A percentile compares a stretch with the other conserved stretches of the same genome.
Conservation (phyloP, 2,797 vertebrate genomes). For the Odontamblyopus lacepedii region DNA sequence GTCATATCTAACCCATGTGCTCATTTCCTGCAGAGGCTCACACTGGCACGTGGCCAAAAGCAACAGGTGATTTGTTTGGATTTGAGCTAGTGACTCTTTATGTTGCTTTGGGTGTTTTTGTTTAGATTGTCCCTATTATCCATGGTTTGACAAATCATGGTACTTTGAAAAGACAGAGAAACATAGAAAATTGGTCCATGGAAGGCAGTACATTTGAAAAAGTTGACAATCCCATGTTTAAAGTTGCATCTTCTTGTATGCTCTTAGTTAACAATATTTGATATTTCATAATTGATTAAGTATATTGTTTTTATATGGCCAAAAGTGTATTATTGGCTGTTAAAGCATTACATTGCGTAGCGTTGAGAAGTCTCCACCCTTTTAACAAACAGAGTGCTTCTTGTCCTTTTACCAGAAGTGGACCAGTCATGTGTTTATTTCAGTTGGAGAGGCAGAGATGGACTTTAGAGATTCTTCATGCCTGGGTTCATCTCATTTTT, state of each 20-base stretch:
- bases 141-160: conserved; percentile 31
- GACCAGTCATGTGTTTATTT: conserved; percentile 35
- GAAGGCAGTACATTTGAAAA: conserved; percentile 80
- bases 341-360: conserved; percentile 33
- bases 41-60: conserved; percentile 82
- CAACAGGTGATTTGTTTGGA: conserved; percentile 90
- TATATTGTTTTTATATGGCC: conserved; percentile 2
- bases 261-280: background rate
- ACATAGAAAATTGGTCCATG: conserved; percentile 85
- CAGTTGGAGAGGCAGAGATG: conserved; percentile 24
- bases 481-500: background rate
- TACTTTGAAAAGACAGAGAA: conserved; percentile 58
- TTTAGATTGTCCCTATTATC: conserved; percentile 34
- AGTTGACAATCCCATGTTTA: conserved; percentile 71
- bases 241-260: background rate
- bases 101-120: conserved; percentile 75
- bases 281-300: conserved; percentile 8
- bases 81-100: conserved; percentile 16
- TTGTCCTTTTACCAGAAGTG: conserved; percentile 40
- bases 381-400: conserved; percentile 51
- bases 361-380: conserved; percentile 47
- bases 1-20: conserved; percentile 85
- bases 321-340: conserved; percentile 9
- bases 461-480: conserved; percentile 1
- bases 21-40: conserved; percentile 87